Evolutionary conservation across 1,140 invertebrate species (phyloP).

Genomic region (Apis mellifera): DNA sequence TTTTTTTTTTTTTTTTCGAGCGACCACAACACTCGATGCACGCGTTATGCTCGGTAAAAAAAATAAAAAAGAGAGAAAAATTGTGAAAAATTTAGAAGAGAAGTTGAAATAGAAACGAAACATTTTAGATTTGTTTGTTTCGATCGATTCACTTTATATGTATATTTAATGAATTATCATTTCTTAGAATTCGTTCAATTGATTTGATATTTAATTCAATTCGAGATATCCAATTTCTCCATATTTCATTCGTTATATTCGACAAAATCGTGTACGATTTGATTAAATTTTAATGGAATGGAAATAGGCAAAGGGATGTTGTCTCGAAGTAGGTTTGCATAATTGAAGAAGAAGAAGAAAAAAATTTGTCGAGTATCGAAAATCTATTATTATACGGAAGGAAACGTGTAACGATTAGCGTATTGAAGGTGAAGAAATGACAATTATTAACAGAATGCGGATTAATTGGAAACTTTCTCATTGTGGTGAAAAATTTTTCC

Average conservation of each 20-base stretch:
- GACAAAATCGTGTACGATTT: constrained; percentile 2
- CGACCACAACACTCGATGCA: neutral
- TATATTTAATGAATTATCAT: neutral
- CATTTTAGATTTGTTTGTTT: neutral
- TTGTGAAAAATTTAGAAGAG: too few relatives aligned
- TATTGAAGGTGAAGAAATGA: constrained; percentile 13
- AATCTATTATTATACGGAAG: neutral
- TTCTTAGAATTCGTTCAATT: neutral
- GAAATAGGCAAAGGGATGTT: neutral
- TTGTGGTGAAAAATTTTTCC: constrained; percentile 3
- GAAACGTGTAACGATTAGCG: neutral
- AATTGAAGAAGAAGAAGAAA: constrained; percentile 21
- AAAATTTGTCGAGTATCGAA: neutral
- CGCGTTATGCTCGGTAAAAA: neutral
- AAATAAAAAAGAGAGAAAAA: too few relatives aligned
- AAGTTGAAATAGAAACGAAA: too few relatives aligned
- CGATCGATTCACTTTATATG: neutral
- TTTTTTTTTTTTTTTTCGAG: too few relatives aligned
- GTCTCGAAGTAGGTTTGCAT: constrained; percentile 4
- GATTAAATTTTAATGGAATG: constrained; percentile 13
- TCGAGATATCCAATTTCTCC: neutral
- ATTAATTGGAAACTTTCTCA: constrained; percentile 46
- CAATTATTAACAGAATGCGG: constrained; percentile 23
- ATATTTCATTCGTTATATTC: neutral
- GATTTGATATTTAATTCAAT: neutral